A percentile compares a stretch with the other conserved stretches of the same genome.
Evolutionary conservation across 2,797 vertebrate genomes (phyloP).

Genomic region (Nannoperca obscura): DNA sequence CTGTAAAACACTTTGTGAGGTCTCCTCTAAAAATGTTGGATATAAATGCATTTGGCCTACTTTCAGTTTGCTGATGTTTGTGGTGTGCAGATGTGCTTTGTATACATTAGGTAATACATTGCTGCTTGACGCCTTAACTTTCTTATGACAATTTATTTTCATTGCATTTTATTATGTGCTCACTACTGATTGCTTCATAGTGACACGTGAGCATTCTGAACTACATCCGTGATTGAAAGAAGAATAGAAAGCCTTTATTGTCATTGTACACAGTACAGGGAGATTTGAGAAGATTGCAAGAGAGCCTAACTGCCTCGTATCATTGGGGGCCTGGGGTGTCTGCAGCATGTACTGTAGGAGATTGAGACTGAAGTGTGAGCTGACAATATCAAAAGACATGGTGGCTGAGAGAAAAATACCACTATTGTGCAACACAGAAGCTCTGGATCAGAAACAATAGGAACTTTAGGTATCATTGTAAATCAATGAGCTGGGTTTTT

Average conservation of each 20-base stretch:
- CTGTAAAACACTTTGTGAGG: too few species aligned
- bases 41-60: too few species aligned
- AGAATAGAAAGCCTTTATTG: too few species aligned
- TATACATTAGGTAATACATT: background rate
- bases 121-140: background rate
- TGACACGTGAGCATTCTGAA: background rate
- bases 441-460: constrained; percentile 72
- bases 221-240: background rate
- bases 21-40: too few species aligned
- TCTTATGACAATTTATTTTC: background rate
- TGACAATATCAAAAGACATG: background rate
- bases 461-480: constrained; percentile 74
- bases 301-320: constrained; percentile 83
- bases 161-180: background rate
- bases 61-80: too few species aligned
- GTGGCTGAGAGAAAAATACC: background rate
- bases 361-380: background rate
- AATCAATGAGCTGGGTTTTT: constrained; percentile 76
- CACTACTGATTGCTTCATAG: background rate
- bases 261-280: too few species aligned
- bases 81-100: background rate
- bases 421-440: background rate
- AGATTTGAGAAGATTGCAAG: background rate
- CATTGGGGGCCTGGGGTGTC: constrained; percentile 92
- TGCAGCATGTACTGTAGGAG: constrained; percentile 92